Conservation (phyloP, 2,888 invertebrate genomes). For the Drosophila merina region DNA sequence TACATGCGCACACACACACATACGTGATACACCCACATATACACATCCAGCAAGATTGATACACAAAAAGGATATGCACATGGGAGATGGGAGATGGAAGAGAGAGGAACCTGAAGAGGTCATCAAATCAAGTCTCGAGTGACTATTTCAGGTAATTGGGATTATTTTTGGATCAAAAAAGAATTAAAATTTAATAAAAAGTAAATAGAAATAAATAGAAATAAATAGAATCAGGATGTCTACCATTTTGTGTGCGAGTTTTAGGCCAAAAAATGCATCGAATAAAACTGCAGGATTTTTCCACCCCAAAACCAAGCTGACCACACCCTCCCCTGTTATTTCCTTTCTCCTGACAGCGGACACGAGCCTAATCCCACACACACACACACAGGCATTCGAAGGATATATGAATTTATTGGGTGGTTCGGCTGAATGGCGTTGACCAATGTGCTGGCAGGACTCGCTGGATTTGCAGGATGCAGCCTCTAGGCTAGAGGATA, state of each 20-base stretch:
- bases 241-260: slow-evolving; percentile 36
- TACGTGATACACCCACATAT: slow-evolving; percentile 1
- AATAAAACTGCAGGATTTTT: slow-evolving; percentile 34
- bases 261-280: slow-evolving; percentile 9
- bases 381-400: background rate
- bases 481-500: slow-evolving; percentile 1
- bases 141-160: background rate
- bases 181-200: too few species aligned
- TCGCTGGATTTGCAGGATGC: slow-evolving; percentile 1
- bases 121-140: background rate
- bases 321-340: slow-evolving; percentile 38
- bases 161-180: background rate
- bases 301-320: slow-evolving; percentile 38
- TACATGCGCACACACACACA: slow-evolving; percentile 35
- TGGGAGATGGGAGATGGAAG: background rate
- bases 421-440: slow-evolving; percentile 40
- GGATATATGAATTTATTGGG: slow-evolving; percentile 14
- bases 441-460: slow-evolving; percentile 68
- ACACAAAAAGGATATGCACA: slow-evolving; percentile 4
- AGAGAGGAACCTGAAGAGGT: background rate
- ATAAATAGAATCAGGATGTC: slow-evolving; percentile 1
- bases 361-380: slow-evolving; percentile 35
- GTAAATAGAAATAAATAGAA: too few species aligned
- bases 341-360: slow-evolving; percentile 25
- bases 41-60: slow-evolving; percentile 23